These are phyloP conservation scores for Harpagifer antarcticus DNA, from an alignment of 2,797 vertebrate genomes.

Conservation along the genomic window DNA sequence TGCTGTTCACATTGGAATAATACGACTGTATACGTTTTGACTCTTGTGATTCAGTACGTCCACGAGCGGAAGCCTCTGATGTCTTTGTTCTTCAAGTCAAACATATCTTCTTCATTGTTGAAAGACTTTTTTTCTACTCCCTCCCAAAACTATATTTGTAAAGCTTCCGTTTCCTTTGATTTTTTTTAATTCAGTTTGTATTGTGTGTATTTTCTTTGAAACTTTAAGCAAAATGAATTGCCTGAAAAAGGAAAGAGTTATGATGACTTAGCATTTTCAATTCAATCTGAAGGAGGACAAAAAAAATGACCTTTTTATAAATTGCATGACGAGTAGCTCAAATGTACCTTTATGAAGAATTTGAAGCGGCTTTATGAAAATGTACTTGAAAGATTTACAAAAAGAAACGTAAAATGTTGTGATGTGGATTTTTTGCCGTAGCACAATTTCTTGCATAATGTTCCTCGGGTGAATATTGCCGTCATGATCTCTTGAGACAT, in stretches of 20 bases:
- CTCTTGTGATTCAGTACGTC: slow-evolving; percentile 9
- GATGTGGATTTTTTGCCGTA: slow-evolving; percentile 80
- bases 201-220: slow-evolving; percentile 11
- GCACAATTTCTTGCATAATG: slow-evolving; percentile 82
- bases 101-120: slow-evolving; percentile 62
- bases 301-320: slow-evolving; percentile 62
- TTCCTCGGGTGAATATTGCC: slow-evolving; percentile 67
- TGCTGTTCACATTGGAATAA: slow-evolving; percentile 33
- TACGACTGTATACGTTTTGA: slow-evolving; percentile 26
- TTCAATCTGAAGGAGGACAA: slow-evolving; percentile 31
- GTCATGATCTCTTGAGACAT: slow-evolving; percentile 70
- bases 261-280: slow-evolving; percentile 52
- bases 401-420: slow-evolving; percentile 68
- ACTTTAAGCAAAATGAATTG: slow-evolving; percentile 27
- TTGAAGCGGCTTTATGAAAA: slow-evolving; percentile 56
- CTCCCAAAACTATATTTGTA: slow-evolving; percentile 52
- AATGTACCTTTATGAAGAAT: slow-evolving; percentile 56
- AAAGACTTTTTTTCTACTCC: slow-evolving; percentile 67
- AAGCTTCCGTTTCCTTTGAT: slow-evolving; percentile 37
- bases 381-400: slow-evolving; percentile 32
- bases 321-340: slow-evolving; percentile 82
- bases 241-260: slow-evolving; percentile 48
- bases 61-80: slow-evolving; percentile 29
- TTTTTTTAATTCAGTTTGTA: slow-evolving; percentile 21
- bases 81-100: slow-evolving; percentile 51